These are phyloP conservation scores for Piprites chloris DNA, from an alignment of 2,113 vertebrate genomes.

Conservation along the genomic window DNA sequence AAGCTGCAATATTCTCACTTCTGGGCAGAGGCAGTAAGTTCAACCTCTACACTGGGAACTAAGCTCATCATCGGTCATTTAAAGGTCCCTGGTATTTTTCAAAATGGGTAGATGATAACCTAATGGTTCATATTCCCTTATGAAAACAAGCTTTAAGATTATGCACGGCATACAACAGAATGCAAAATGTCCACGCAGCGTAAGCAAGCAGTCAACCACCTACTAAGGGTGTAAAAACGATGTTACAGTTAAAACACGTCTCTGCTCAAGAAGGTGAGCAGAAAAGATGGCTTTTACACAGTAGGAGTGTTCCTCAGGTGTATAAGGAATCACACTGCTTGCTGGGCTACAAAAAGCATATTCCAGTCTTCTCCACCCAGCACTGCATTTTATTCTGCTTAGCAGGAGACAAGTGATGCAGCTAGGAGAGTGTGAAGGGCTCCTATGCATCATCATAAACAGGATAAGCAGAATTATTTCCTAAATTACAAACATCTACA, in stretches of 20 bases:
- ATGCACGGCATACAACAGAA: background rate
- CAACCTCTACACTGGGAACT: background rate
- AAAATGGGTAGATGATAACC: background rate
- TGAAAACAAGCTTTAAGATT: background rate
- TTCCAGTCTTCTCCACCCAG: background rate
- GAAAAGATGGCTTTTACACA: background rate
- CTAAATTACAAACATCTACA: constrained; percentile 4
- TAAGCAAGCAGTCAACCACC: background rate
- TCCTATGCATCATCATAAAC: constrained; percentile 35
- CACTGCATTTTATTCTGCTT: background rate
- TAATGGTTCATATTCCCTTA: background rate
- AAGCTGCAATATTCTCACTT: background rate
- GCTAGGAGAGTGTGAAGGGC: background rate
- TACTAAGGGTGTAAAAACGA: background rate
- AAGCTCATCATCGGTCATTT: background rate
- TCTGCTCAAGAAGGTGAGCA: background rate
- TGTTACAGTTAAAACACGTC: background rate
- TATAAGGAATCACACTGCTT: background rate
- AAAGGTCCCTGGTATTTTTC: background rate
- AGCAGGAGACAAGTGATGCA: background rate
- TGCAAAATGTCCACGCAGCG: background rate
- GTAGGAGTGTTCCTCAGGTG: background rate
- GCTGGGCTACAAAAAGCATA: background rate
- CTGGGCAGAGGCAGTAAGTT: background rate
- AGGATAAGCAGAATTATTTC: constrained; percentile 34